Conservation (phyloP, 2,888 invertebrate genomes). For the Sepioteuthis lessoniana region DNA sequence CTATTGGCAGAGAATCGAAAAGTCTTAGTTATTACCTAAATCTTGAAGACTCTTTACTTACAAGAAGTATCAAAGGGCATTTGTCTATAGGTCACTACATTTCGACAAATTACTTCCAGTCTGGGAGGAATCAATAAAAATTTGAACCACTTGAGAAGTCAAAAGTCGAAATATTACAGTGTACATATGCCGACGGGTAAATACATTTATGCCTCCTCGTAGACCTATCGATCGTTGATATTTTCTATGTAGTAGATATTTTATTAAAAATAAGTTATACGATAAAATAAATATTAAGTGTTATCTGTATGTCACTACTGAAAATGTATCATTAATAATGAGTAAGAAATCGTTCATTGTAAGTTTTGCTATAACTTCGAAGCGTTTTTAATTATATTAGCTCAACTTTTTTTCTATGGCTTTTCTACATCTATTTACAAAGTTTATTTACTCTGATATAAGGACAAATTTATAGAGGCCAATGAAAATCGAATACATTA, state of each 20-base stretch:
- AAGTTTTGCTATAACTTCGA: too few relatives aligned
- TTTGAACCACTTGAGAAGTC: constrained; percentile 33
- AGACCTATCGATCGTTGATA: neutral
- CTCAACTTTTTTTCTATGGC: too few relatives aligned
- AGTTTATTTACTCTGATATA: too few relatives aligned
- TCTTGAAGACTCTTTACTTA: neutral
- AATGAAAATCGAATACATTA: too few relatives aligned
- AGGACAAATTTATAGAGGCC: too few relatives aligned
- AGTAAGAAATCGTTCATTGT: too few relatives aligned
- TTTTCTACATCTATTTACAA: too few relatives aligned
- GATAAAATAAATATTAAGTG: neutral
- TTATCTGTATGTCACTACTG: neutral
- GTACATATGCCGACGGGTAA: neutral
- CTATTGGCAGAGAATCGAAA: neutral
- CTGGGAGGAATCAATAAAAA: neutral
- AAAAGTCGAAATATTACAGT: neutral
- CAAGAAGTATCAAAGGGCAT: constrained; percentile 15
- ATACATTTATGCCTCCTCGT: neutral
- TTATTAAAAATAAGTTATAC: neutral
- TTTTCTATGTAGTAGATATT: neutral
- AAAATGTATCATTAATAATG: too few relatives aligned
- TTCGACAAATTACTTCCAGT: neutral
- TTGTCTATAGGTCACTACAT: neutral
- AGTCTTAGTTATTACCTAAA: neutral
- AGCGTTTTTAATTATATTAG: too few relatives aligned